A percentile compares a stretch with the other conserved stretches of the same genome.
phyloP scores from a whole-genome alignment of 2,888 invertebrate genomes.

The Ormyrus nitidulus region DNA sequence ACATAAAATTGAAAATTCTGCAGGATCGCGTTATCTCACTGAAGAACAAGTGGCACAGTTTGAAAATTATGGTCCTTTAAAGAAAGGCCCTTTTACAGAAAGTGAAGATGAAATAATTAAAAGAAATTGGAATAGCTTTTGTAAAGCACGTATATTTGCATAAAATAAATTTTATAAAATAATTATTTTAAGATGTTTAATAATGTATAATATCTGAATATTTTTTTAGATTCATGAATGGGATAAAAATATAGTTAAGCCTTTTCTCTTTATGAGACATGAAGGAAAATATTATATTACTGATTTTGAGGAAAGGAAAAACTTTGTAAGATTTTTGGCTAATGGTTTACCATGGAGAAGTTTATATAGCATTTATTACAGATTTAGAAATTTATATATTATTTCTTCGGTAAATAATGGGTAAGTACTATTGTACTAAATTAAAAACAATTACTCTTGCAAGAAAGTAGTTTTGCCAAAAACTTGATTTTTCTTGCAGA shows the following conservation, averaged over 20 bases:
- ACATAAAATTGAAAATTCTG: constrained; percentile 61
- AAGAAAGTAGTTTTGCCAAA: not conserved
- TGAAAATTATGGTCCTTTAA: constrained; percentile 60
- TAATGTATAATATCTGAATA: not conserved
- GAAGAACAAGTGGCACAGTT: constrained; percentile 54
- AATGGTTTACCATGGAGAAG: constrained; percentile 67
- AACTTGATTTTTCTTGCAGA: constrained; percentile 23
- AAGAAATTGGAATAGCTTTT: constrained; percentile 67
- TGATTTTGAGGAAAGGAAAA: constrained; percentile 58
- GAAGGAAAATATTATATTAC: constrained; percentile 56
- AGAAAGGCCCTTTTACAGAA: constrained; percentile 58
- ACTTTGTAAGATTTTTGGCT: constrained; percentile 68
- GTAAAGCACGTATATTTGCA: constrained; percentile 59
- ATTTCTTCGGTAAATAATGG: constrained; percentile 25
- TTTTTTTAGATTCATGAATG: constrained; percentile 65
- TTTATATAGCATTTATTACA: constrained; percentile 62
- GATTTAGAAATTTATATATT: constrained; percentile 63
- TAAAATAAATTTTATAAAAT: not conserved
- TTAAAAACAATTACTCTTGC: constrained; percentile 7
- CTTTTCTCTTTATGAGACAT: constrained; percentile 62
- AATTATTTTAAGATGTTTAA: not conserved
- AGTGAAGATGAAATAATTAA: constrained; percentile 63
- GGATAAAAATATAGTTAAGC: constrained; percentile 60
- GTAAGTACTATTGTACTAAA: constrained; percentile 36
- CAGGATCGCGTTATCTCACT: constrained; percentile 57